Conservation (phyloP, 1,140 invertebrate species). For the Sminthurides bifidus region DNA sequence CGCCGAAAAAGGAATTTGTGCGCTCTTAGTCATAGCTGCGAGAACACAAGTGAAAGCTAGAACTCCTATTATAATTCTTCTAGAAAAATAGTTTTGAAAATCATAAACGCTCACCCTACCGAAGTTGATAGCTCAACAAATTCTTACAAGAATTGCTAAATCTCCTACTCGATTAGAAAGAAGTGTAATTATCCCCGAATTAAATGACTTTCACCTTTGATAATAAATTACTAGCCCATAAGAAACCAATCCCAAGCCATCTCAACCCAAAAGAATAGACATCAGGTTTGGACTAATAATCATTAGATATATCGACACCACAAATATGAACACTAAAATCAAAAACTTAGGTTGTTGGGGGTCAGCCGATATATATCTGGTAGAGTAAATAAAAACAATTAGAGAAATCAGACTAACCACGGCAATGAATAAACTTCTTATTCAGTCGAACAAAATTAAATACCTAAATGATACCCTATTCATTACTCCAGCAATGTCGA, state of each 20-base stretch:
- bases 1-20: slow-evolving; percentile 57
- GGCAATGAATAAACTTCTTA: slow-evolving; percentile 45
- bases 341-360: slow-evolving; percentile 45
- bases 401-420: slow-evolving; percentile 44
- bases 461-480: slow-evolving; percentile 39
- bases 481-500: slow-evolving; percentile 42
- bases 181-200: slow-evolving; percentile 49
- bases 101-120: slow-evolving; percentile 42
- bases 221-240: slow-evolving; percentile 56
- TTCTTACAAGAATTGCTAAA: slow-evolving; percentile 44
- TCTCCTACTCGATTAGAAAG: slow-evolving; percentile 51
- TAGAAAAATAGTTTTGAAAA: slow-evolving; percentile 34
- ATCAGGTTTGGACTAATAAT: slow-evolving; percentile 54
- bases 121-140: slow-evolving; percentile 45
- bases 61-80: slow-evolving; percentile 41
- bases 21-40: slow-evolving; percentile 58
- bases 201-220: slow-evolving; percentile 47
- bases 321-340: slow-evolving; percentile 49
- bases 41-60: no score
- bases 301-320: slow-evolving; percentile 53
- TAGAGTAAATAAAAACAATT: slow-evolving; percentile 48
- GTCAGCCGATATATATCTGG: slow-evolving; percentile 45
- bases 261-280: slow-evolving; percentile 54
- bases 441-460: slow-evolving; percentile 47
- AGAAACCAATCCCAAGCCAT: slow-evolving; percentile 52